Percentiles rank a stretch among this genome's conserved stretches.
phyloP scores from a whole-genome alignment of 2,113 vertebrate genomes.

The Oncorhynchus tshawytscha region DNA sequence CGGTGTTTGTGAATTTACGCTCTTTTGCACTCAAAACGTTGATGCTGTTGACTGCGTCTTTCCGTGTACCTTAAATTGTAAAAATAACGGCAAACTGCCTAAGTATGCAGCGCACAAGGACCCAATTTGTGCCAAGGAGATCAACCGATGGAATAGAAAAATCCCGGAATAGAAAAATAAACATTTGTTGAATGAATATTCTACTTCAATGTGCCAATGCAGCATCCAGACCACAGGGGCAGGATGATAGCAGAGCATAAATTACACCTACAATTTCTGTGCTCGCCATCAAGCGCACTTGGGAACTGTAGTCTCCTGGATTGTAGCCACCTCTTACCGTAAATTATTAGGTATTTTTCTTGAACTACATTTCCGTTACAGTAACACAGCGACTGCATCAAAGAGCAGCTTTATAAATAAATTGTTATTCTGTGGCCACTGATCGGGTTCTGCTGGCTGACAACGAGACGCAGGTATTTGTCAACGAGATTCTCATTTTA shows the following conservation, averaged over 20 bases:
- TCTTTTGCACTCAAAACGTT: too few relatives aligned
- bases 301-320: slow-evolving; percentile 42
- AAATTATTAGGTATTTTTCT: background rate
- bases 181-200: too few relatives aligned
- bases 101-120: too few relatives aligned
- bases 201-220: too few relatives aligned
- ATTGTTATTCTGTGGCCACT: slow-evolving; percentile 44
- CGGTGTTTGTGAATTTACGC: too few relatives aligned
- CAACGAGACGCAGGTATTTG: slow-evolving; percentile 40
- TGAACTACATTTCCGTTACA: slow-evolving; percentile 51
- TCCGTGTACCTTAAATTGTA: too few relatives aligned
- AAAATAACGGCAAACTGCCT: too few relatives aligned
- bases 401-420: slow-evolving; percentile 54
- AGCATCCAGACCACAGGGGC: background rate
- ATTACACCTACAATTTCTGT: slow-evolving; percentile 3
- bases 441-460: slow-evolving; percentile 40
- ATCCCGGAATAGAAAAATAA: too few relatives aligned
- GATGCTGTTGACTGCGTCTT: too few relatives aligned
- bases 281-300: background rate
- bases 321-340: background rate
- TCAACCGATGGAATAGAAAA: too few relatives aligned
- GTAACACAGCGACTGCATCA: slow-evolving; percentile 1
- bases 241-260: background rate
- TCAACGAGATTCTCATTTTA: slow-evolving; percentile 14
- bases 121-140: too few relatives aligned